phyloP scores from a whole-genome alignment of 30 jellyfish, hydroid and myxozoan genomes.

The Phacellophora camtschatica region DNA sequence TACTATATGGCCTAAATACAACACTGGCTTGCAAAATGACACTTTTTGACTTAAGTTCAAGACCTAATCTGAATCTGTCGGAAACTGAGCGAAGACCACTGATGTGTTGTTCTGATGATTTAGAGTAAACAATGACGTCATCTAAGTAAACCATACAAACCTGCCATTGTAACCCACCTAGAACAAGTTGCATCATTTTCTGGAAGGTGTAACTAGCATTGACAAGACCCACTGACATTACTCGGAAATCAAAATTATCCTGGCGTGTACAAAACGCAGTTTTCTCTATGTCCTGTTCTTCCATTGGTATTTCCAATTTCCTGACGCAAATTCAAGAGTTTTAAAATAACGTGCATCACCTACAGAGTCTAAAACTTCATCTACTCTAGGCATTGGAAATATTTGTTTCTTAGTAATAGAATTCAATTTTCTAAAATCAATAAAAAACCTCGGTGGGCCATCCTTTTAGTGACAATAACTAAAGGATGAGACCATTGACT shows the following conservation, averaged over 20 bases:
- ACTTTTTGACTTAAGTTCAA: conserved; percentile 43
- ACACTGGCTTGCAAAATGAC: conserved; percentile 29
- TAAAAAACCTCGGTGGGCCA: conserved; percentile 40
- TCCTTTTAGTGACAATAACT: conserved; percentile 37
- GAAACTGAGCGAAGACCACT: conserved; percentile 14
- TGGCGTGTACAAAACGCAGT: conserved; percentile 35
- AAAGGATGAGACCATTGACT: conserved; percentile 42
- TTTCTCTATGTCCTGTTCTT: conserved; percentile 19
- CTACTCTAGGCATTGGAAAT: conserved; percentile 69
- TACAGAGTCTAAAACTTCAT: conserved; percentile 34
- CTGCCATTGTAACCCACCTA: conserved; percentile 59
- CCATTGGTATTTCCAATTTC: conserved; percentile 57
- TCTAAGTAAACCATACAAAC: conserved; percentile 46
- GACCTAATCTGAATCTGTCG: conserved; percentile 36
- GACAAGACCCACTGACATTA: conserved; percentile 40
- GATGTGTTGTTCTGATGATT: conserved; percentile 33
- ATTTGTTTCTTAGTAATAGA: conserved; percentile 21
- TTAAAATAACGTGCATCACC: conserved; percentile 50
- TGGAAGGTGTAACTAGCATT: conserved; percentile 45
- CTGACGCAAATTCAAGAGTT: conserved; percentile 52
- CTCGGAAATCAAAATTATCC: conserved; percentile 50
- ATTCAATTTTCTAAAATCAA: conserved; percentile 29
- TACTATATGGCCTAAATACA: conserved; percentile 60
- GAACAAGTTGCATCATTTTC: conserved; percentile 41
- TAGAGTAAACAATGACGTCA: conserved; percentile 60